Conservation (phyloP, 2,888 invertebrate species). For the Brenthis ino region DNA sequence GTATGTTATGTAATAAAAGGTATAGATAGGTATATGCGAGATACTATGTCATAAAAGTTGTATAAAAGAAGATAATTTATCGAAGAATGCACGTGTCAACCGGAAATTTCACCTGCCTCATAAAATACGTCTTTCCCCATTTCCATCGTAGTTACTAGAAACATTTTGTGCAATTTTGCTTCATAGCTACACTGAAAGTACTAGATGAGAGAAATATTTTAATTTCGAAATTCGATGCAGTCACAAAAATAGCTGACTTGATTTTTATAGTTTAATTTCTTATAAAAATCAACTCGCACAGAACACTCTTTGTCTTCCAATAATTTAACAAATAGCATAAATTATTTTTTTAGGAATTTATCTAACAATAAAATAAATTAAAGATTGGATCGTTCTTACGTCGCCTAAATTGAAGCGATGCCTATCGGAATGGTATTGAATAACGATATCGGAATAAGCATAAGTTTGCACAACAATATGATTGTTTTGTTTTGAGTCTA, state of each 20-base stretch:
- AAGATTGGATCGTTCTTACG: background rate
- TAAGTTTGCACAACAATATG: no score
- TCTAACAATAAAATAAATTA: no score
- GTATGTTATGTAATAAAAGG: no score
- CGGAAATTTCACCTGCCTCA: slow-evolving; percentile 21
- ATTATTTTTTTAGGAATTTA: no score
- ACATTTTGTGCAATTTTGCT: slow-evolving; percentile 21
- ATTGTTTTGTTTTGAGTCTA: no score
- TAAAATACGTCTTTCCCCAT: slow-evolving; percentile 16
- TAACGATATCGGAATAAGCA: no score
- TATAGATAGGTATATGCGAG: background rate
- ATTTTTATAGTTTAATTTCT: background rate
- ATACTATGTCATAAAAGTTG: background rate
- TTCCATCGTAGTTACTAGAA: slow-evolving; percentile 20
- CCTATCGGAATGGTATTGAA: no score
- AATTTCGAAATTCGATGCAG: slow-evolving; percentile 1
- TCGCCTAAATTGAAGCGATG: no score
- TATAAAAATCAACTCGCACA: background rate
- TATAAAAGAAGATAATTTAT: slow-evolving; percentile 8
- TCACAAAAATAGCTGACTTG: slow-evolving; percentile 1
- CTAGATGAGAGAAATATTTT: slow-evolving; percentile 21
- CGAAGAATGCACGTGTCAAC: slow-evolving; percentile 2
- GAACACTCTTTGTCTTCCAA: no score
- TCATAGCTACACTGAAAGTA: background rate
- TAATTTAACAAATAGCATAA: no score